A percentile compares a stretch with the other conserved stretches of the same genome.
phyloP scores from a whole-genome alignment of 2,888 invertebrate genomes.

The Xestia ashworthii region DNA sequence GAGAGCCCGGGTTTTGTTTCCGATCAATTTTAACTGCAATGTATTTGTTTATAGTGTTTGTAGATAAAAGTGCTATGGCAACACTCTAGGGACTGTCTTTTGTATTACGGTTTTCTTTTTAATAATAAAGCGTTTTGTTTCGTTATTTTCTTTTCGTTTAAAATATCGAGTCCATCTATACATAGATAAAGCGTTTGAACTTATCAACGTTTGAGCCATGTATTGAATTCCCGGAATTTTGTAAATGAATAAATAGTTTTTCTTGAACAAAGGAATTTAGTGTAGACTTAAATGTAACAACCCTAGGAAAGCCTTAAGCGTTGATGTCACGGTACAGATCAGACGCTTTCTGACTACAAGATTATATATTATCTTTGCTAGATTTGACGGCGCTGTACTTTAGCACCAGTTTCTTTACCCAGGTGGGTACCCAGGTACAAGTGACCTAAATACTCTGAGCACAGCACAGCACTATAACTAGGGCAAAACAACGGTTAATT shows the following conservation, averaged over 20 bases:
- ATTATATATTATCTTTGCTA: background rate
- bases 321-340: background rate
- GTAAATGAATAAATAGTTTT: background rate
- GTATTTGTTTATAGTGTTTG: slow-evolving; percentile 30
- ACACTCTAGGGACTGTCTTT: slow-evolving; percentile 17
- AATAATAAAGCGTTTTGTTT: background rate
- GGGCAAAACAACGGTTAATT: background rate
- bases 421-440: background rate
- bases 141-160: background rate
- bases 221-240: background rate
- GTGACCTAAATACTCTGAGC: slow-evolving; percentile 23
- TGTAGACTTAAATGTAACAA: background rate
- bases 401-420: background rate
- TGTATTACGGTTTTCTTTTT: background rate
- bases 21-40: slow-evolving; percentile 47
- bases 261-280: background rate
- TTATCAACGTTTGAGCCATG: background rate
- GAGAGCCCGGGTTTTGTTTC: slow-evolving; percentile 47
- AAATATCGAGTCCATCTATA: background rate
- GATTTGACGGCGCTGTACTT: background rate
- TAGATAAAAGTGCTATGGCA: slow-evolving; percentile 7
- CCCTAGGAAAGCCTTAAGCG: background rate
- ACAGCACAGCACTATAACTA: background rate
- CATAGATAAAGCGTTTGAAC: background rate
- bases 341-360: background rate